A percentile compares a stretch with the other conserved stretches of the same genome.
Evolutionary conservation across 2,113 vertebrate species (phyloP).

Genomic region (Myrmecophaga tridactyla): DNA sequence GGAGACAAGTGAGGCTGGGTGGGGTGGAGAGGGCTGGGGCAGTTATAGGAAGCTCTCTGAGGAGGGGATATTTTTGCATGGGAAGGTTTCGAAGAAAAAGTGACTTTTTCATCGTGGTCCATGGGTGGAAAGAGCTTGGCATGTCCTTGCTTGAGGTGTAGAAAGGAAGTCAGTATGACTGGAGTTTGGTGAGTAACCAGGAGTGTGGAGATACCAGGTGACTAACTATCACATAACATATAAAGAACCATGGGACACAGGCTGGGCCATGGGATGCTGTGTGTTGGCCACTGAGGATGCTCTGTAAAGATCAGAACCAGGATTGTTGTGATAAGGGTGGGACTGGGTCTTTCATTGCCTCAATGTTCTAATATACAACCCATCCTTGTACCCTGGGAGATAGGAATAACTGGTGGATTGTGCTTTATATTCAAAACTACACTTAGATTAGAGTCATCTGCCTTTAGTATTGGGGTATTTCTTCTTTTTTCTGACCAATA

Average conservation of each 20-base stretch:
- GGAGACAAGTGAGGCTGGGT: too few relatives aligned
- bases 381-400: fast-evolving
- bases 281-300: background rate
- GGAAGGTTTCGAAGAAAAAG: background rate
- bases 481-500: background rate
- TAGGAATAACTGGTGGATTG: background rate
- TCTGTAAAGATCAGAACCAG: background rate
- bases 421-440: background rate
- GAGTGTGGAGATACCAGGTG: too few relatives aligned
- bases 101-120: background rate
- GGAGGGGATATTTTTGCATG: too few relatives aligned
- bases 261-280: too few relatives aligned
- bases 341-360: background rate
- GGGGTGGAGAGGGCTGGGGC: too few relatives aligned
- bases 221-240: too few relatives aligned
- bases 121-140: background rate
- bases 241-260: background rate
- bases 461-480: background rate
- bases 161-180: background rate
- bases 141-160: background rate
- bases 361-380: background rate
- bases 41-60: too few relatives aligned
- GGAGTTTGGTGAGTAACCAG: background rate
- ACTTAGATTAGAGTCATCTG: background rate
- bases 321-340: background rate